Base-by-base conservation (phyloP, 2,888 invertebrate species). In the Caenorhabditis panamensis region DNA sequence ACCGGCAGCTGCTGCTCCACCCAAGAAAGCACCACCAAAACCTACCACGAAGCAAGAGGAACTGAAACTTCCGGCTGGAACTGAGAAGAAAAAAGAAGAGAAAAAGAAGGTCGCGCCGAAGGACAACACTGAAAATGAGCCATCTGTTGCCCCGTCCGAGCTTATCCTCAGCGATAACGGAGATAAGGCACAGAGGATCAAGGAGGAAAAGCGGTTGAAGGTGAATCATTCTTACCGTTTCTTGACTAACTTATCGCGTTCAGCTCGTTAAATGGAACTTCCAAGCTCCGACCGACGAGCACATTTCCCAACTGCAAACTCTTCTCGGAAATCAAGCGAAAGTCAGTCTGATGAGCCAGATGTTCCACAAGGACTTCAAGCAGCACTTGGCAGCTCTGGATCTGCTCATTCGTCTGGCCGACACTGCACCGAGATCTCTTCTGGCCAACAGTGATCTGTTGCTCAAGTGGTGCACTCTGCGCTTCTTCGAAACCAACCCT, bases 401-500 rank as follows among this genome's bases (percentile, higher is more conserved):
- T 91, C 93, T 95, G 0, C 93, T 99, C 61, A 24, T 82, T n/a
- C 64, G 87, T 75, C 66, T 84, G 22, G 85, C 72, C 11, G 81
- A 84, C 20, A 51, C 72, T 3, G 41, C 85, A 4, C 94, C 94
- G 49, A 94, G 94, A 87, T 95, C 96, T 0, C 93, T 96, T 51
- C 94, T 96, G 85, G 94, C 95, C 22, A 98, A 98, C 92, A 93
- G 97, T 81, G 99, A 99, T 93, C 93, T 99, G 81, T 95, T 99
- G 69, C 93, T 99, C 56, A 97, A 97, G 91, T 99, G 98, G 98
- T 92, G 97, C 87, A 97, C 97, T 0, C 92, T 99, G 58, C 93
- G 98, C 79, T 99, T 99, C 93, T 98, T 97, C 90, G 98, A 99
- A 92, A 99, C 98, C 26, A 99, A 99, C 93, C 97, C 98, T 11